Percentiles rank a stretch among this genome's conserved stretches.
These are phyloP conservation scores for Drosophila sp. DNA, from an alignment of 1,140 invertebrate species.

Conservation along the genomic window DNA sequence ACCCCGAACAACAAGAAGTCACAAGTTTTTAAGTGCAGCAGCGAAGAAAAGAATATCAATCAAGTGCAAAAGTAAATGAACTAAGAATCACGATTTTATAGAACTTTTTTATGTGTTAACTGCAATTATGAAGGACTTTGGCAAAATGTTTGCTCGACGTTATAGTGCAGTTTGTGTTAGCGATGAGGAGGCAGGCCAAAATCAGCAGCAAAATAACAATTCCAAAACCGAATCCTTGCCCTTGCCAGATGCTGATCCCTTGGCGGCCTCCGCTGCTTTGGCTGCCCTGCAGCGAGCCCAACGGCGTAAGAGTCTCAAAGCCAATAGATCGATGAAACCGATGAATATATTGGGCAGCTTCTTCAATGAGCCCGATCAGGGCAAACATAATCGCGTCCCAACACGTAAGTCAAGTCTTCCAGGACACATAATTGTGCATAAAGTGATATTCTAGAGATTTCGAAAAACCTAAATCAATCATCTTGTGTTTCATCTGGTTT, in stretches of 20 bases:
- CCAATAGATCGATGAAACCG: slow-evolving; percentile 70
- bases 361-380: slow-evolving; percentile 65
- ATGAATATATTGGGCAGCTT: slow-evolving; percentile 72
- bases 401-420: slow-evolving; percentile 70
- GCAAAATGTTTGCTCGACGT: slow-evolving; percentile 67
- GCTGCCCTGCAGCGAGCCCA: slow-evolving; percentile 44
- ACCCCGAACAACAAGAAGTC: slow-evolving; percentile 8
- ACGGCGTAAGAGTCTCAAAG: slow-evolving; percentile 75
- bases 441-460: slow-evolving; percentile 45
- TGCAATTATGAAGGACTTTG: slow-evolving; percentile 75
- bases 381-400: slow-evolving; percentile 65
- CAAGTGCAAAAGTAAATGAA: slow-evolving; percentile 5
- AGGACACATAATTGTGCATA: not conserved
- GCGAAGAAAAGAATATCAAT: slow-evolving; percentile 10
- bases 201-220: slow-evolving; percentile 11
- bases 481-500: slow-evolving; percentile 6
- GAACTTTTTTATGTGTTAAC: slow-evolving; percentile 5
- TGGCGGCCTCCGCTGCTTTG: slow-evolving; percentile 26
- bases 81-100: not conserved
- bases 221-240: slow-evolving; percentile 10
- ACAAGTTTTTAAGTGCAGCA: slow-evolving; percentile 64
- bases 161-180: slow-evolving; percentile 72
- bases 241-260: slow-evolving; percentile 37
- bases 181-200: slow-evolving; percentile 48
- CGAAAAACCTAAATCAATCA: slow-evolving; percentile 25